These are phyloP conservation scores for Phaethon lepturus DNA, from an alignment of 2,113 vertebrate species.

Conservation along the genomic window DNA sequence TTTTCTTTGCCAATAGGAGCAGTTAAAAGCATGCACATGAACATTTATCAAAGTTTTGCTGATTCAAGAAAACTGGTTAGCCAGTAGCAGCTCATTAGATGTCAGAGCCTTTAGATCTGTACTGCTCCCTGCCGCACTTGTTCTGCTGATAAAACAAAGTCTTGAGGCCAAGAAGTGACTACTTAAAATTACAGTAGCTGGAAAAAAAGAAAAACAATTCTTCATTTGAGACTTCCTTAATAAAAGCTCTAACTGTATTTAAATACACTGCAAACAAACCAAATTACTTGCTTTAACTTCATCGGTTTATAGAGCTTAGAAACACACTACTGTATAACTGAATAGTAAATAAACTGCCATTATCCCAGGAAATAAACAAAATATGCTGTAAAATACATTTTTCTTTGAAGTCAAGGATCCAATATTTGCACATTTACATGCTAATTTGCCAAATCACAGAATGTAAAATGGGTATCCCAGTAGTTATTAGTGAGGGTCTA, in stretches of 20 bases:
- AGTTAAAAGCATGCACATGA: background rate
- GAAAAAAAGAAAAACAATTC: background rate
- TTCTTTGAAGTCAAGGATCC: background rate
- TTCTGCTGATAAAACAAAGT: conserved; percentile 9
- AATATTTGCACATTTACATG: background rate
- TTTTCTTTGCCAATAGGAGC: background rate
- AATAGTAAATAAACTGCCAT: background rate
- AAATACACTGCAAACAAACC: background rate
- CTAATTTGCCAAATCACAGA: background rate
- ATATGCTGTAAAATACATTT: background rate
- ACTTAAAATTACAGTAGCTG: background rate
- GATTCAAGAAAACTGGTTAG: background rate
- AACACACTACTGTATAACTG: background rate
- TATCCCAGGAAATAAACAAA: background rate
- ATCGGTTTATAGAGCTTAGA: background rate
- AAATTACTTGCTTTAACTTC: background rate
- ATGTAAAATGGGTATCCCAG: background rate
- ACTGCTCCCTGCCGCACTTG: background rate
- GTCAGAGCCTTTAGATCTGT: background rate
- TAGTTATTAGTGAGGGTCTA: background rate
- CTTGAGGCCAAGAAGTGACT: background rate
- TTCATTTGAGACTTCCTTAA: background rate
- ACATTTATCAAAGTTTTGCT: background rate
- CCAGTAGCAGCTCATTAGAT: background rate
- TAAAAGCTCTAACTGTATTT: background rate